Conservation (phyloP, 2,113 vertebrate species). For the Manacus vitellinus region DNA sequence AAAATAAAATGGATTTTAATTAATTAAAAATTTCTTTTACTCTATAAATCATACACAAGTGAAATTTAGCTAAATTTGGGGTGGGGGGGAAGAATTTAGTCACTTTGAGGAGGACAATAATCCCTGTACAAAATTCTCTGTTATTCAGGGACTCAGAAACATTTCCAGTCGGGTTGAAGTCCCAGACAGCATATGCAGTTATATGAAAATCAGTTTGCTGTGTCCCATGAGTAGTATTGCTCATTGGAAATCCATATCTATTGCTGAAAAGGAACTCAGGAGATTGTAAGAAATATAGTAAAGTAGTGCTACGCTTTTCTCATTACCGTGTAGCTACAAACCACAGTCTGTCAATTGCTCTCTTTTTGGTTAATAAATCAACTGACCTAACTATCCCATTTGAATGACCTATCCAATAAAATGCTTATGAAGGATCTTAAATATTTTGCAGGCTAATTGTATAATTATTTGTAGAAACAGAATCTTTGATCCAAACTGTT, state of each 20-base stretch:
- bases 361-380: neutral
- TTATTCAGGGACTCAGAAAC: neutral
- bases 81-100: neutral
- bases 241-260: neutral
- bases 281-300: neutral
- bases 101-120: neutral
- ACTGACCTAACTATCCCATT: neutral
- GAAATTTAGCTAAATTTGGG: neutral
- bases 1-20: neutral
- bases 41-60: neutral
- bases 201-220: neutral
- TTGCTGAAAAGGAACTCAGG: neutral
- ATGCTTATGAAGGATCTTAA: neutral
- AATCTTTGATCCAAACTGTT: neutral
- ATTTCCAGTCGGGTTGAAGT: neutral
- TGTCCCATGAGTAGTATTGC: neutral
- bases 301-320: neutral
- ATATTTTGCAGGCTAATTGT: neutral
- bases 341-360: neutral
- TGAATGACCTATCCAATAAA: neutral
- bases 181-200: neutral
- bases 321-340: neutral
- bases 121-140: neutral
- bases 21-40: neutral
- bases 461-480: neutral